These are phyloP conservation scores for Cyanoliseus patagonus DNA, from an alignment of 2,113 vertebrate species.

Conservation along the genomic window DNA sequence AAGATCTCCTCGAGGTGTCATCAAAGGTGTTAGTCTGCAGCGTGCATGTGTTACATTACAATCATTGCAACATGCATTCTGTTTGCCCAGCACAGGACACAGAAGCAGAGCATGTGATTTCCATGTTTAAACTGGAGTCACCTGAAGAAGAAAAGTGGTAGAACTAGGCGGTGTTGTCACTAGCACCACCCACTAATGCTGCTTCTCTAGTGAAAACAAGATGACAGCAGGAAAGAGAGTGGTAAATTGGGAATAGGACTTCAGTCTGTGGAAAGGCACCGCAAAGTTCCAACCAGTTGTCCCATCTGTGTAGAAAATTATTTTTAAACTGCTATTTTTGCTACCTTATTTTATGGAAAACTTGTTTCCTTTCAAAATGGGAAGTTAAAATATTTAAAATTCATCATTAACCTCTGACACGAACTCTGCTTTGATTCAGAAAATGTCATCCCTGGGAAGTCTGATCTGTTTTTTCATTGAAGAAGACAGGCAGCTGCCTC, in stretches of 20 bases:
- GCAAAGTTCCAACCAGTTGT: neutral
- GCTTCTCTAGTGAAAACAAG: neutral
- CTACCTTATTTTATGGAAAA: neutral
- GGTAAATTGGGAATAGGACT: neutral
- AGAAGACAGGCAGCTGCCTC: neutral
- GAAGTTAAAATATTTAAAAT: neutral
- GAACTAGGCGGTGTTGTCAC: neutral
- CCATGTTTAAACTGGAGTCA: neutral
- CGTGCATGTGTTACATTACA: neutral
- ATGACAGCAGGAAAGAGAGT: neutral
- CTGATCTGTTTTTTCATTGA: neutral
- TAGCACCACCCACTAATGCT: neutral
- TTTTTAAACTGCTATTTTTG: neutral
- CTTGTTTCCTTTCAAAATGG: neutral
- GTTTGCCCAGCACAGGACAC: neutral
- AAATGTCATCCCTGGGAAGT: neutral
- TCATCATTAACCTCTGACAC: neutral
- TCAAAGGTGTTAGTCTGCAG: neutral
- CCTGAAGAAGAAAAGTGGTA: neutral
- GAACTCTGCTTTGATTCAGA: neutral
- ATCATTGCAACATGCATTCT: neutral
- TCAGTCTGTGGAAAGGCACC: neutral
- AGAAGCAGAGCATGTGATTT: neutral
- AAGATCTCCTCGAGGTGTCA: constrained; percentile 9
- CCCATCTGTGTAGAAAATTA: neutral